Base-by-base conservation (phyloP, 2,113 vertebrate genomes). In the Cavia aperea region DNA sequence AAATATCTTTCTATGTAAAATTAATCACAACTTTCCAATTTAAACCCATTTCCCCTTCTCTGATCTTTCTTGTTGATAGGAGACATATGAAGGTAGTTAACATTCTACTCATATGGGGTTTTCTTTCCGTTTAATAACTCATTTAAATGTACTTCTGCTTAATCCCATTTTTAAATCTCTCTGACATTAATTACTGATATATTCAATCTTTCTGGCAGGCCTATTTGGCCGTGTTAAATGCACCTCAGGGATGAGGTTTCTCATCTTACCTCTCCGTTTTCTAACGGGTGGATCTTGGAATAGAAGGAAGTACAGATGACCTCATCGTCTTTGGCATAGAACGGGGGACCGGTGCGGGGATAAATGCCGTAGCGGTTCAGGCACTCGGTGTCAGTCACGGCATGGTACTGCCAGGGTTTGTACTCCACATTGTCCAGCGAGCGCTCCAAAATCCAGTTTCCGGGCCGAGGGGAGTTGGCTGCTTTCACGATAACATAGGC, bases 241-340 rank as follows among this genome's bases (percentile, higher is more conserved):
- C 85, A 89, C n/a, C 79, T 56, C 16, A 31, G 56, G 4, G 13
- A 7, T 12, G 65, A 10, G 43, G 92, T 85, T 94, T 83, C 39
- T n/a, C 51, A 88, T 93, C 97, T 98, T 98, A 99, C 99, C 99
- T 99, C 99, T 97, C 99, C 99, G 1, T 99, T 99, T 96, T 99
- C 99, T 97, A 99, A 97, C 10, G 99, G 99, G 75, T 99, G 99
- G 87, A 99, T 98, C 97, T 98, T 99, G 54, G 99, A 99, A 94
- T 99, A 99, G 96, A 98, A 99, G 2, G 99, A 99, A 24, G 99
- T 99, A 94, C 99, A 99, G 97, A 99, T 99, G 72, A 99, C 98
- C 96, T 99, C 99, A 95, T 99, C 98, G 62, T 99, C 99, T 88
- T 97, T 98, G 56, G 97, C 92, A 92, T 99, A 99, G 10, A 98